Evolutionary conservation across 2,113 vertebrate genomes (phyloP), one percentile per base, ranked within the genome.

Genomic region (Aphelocoma coerulescens): DNA sequence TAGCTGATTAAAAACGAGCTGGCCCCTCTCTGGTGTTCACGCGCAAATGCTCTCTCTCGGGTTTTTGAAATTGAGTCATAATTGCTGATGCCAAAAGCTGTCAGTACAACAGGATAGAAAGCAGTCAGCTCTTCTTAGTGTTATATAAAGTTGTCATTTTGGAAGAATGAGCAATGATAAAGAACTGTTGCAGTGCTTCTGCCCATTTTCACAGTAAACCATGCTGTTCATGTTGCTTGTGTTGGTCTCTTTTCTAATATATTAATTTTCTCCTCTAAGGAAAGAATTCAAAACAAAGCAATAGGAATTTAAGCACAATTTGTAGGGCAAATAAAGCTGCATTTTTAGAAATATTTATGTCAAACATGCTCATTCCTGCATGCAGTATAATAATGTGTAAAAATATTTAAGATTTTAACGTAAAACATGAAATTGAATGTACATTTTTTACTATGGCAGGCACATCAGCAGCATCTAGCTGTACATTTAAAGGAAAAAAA

Each of bases 81-180:
- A 95, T 80, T 90, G 91, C 67, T 23, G 65, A 8, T 92, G 88
- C 93, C 95, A 94, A 71, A 87, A 89, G 84, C 88, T 96, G 93
- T 95, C 93, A 92, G 93, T 92, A 43, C 63, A 54, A 59, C 11
- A 6, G 86, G 92, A 90, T 11, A 48, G 88, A 83, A 88, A 90
- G 83, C 88, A 89, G 71, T 80, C 84, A 65, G 85, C 63, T 83
- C 83, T 69, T 88, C 91, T 73, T 37, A 66, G 76, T 55, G 85
- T 95, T 96, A 91, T 15, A 74, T 91, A 88, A 96, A 92, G 82
- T 96, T 97, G 91, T 96, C 90, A 94, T 91, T 97, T 96, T 94
- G 79, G 63, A 96, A 93, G 81, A 89, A 78, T 87, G 94, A 83
- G n/a, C 94, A 97, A 67, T 89, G 46, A 90, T 92, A 84, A 96